Evolutionary conservation across 2,888 invertebrate genomes (phyloP), one percentile per base, ranked within the genome.

Genomic region (Agriopis marginaria): DNA sequence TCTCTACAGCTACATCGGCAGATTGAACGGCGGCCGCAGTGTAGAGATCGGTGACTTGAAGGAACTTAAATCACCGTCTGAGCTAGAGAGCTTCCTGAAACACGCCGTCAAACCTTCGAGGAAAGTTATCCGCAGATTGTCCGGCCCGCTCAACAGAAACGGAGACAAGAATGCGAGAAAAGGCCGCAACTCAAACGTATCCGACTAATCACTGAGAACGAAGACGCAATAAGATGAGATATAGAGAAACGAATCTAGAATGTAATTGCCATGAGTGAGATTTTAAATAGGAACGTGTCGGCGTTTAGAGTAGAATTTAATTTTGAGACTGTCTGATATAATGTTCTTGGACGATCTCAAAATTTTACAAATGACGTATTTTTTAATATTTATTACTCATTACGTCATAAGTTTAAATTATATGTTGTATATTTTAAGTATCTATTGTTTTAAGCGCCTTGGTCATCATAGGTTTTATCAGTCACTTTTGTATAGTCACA

Each of bases 281-380:
- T 75, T 77, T 70, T 68, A 61, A 62, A 61, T 71, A 53, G 14
- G 54, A 63, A 68, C 63, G 64, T 59, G 66, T 71, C 63, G 70
- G 66, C 54, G 54, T 68, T 62, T 66, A 50, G 56, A 42, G 49
- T 66, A 68, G 58, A 67, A 69, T 63, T 47, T 54, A 64, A 68
- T 93, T 92, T 93, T 92, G 94, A 85, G 88, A 88, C 83, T 89
- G 92, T 90, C 94, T 80, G 93, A 94, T 89, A 83, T 73, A 75
- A 76, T n/a, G 75, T 77, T 87, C 94, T 94, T 93, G 90, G 93
- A 93, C 93, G 90, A 81, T 91, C 85, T 89, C 94, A 90, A 89
- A 90, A 90, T 92, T 87, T 78, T 64, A 72, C 40, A 60, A 77
- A 77, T 82, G 84, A 85, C 82, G 81, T 82, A 75, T 65, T 69